Evolutionary conservation across 2,888 invertebrate species (phyloP).

Genomic region (Venusia cambrica): DNA sequence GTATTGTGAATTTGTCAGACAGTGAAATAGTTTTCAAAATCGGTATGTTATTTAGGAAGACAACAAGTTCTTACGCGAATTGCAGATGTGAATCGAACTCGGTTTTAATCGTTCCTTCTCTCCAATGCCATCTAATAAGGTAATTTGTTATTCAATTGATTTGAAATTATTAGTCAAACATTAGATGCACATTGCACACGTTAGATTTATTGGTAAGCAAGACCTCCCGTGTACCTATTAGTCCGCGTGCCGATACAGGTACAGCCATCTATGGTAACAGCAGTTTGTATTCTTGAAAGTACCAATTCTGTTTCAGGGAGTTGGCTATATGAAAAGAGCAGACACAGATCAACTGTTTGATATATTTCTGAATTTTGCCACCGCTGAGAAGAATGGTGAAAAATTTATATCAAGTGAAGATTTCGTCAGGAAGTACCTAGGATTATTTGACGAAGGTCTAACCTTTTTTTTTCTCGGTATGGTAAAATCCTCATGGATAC

Average conservation of each 20-base stretch:
- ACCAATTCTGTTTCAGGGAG: constrained; percentile 88
- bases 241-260: no score
- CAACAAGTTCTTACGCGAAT: constrained; percentile 65
- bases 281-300: no score
- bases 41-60: no score
- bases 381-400: constrained; percentile 92
- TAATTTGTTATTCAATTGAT: constrained; percentile 45
- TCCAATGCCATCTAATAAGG: constrained; percentile 69
- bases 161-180: constrained; percentile 14
- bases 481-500: no score
- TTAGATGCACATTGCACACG: constrained; percentile 11
- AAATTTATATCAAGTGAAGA: constrained; percentile 96
- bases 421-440: constrained; percentile 95
- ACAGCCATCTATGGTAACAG: no score
- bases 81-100: constrained; percentile 54
- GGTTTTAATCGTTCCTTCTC: constrained; percentile 61
- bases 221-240: no score
- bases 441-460: constrained; percentile 89
- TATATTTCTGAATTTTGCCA: constrained; percentile 96
- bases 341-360: constrained; percentile 92
- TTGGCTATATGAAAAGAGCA: constrained; percentile 94
- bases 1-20: no score
- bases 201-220: constrained; percentile 25
- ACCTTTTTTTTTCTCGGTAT: no score
- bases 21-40: no score